Evolutionary conservation across 2,888 invertebrate genomes (phyloP).

Genomic region (Thysanoteuthis rhombus): DNA sequence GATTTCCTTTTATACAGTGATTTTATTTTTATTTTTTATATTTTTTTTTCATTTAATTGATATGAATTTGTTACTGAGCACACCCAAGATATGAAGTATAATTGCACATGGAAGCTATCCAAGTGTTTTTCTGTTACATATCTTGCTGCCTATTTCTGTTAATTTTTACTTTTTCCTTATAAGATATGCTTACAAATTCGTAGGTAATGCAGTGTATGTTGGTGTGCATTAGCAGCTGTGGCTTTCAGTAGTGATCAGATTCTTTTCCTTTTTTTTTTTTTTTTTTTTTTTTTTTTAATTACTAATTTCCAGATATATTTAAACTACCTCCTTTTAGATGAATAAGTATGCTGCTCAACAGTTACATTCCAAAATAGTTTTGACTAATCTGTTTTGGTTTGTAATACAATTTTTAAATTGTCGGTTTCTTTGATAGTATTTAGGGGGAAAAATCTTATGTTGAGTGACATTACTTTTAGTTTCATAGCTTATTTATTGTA

Average conservation of each 20-base stretch:
- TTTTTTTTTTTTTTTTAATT: neutral
- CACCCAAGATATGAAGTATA: constrained; percentile 24
- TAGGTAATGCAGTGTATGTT: neutral
- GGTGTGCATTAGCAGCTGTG: neutral
- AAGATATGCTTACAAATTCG: neutral
- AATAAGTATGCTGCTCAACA: neutral
- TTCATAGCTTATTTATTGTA: neutral
- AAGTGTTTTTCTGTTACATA: neutral
- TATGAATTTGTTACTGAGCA: constrained; percentile 28
- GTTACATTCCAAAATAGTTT: neutral
- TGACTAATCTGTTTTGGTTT: neutral
- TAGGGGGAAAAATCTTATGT: neutral
- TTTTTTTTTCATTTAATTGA: neutral
- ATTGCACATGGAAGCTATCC: constrained; percentile 26
- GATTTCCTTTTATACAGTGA: neutral
- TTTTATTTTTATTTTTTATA: too few relatives aligned
- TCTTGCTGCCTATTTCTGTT: neutral
- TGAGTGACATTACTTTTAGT: neutral
- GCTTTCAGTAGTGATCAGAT: neutral
- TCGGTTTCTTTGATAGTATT: too few relatives aligned
- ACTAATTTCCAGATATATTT: neutral
- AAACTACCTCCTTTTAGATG: neutral
- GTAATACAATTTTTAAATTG: neutral
- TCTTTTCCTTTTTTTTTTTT: neutral
- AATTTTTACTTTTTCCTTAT: neutral